Percentiles rank a stretch among this genome's conserved stretches.
These are phyloP conservation scores for Tetropium fuscum DNA, from an alignment of 2,888 invertebrate genomes.

Conservation along the genomic window DNA sequence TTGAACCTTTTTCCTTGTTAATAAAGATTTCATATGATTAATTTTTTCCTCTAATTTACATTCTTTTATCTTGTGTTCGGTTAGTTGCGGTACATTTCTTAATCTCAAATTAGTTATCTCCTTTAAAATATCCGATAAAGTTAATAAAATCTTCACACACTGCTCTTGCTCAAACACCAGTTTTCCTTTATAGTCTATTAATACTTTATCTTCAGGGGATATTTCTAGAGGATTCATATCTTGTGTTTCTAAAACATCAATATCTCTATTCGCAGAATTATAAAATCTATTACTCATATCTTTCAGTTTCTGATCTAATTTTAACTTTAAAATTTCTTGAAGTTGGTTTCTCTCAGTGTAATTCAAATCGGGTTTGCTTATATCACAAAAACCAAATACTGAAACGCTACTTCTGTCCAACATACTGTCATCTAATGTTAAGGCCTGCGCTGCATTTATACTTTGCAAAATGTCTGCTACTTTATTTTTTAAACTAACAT, in stretches of 20 bases:
- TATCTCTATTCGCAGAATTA: slow-evolving; percentile 39
- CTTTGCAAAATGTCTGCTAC: slow-evolving; percentile 49
- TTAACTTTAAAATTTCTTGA: slow-evolving; percentile 34
- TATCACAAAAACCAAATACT: slow-evolving; percentile 34
- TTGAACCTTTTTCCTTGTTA: slow-evolving; percentile 50
- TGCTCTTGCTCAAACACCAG: slow-evolving; percentile 58
- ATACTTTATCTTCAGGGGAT: slow-evolving; percentile 33
- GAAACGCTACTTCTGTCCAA: slow-evolving; percentile 18
- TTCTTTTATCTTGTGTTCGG: slow-evolving; percentile 58
- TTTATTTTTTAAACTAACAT: slow-evolving; percentile 49
- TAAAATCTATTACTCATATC: slow-evolving; percentile 47
- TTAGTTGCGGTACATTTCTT: slow-evolving; percentile 54
- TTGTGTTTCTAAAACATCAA: slow-evolving; percentile 39
- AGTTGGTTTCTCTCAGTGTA: slow-evolving; percentile 56
- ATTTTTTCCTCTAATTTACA: slow-evolving; percentile 60
- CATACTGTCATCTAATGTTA: slow-evolving; percentile 26
- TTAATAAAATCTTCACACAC: slow-evolving; percentile 58
- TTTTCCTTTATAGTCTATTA: slow-evolving; percentile 58
- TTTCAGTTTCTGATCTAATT: slow-evolving; percentile 55
- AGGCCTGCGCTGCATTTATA: slow-evolving; percentile 43
- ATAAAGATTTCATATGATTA: slow-evolving; percentile 58
- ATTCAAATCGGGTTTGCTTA: slow-evolving; percentile 51
- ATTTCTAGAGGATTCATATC: slow-evolving; percentile 30
- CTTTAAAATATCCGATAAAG: slow-evolving; percentile 55
- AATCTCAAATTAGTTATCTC: slow-evolving; percentile 60